phyloP scores from a whole-genome alignment of 2,113 vertebrate species.

The Paradoxurus hermaphroditus region DNA sequence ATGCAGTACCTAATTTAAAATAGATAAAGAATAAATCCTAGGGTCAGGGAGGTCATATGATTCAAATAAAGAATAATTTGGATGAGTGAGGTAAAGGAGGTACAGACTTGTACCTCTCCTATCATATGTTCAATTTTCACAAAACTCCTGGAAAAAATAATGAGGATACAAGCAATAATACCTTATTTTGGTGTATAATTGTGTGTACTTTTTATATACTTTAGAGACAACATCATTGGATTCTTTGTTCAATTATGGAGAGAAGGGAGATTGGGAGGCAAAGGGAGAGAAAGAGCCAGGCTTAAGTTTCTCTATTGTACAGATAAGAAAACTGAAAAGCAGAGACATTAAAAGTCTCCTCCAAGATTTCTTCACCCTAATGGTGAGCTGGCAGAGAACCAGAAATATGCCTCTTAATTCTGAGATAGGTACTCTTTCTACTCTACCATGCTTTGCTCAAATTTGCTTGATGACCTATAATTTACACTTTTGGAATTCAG shows the following conservation, averaged over 20 bases:
- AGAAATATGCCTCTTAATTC: conserved; percentile 22
- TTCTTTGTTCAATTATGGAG: neutral
- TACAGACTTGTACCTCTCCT: neutral
- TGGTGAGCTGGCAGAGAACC: neutral
- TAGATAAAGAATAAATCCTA: neutral
- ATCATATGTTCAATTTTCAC: neutral
- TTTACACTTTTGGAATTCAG: neutral
- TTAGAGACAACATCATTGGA: neutral
- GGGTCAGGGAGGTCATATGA: neutral
- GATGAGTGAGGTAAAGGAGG: neutral
- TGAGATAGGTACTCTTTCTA: neutral
- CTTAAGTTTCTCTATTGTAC: neutral
- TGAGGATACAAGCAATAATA: neutral
- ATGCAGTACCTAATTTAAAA: neutral
- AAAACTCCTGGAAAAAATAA: neutral
- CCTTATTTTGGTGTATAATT: neutral
- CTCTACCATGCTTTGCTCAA: neutral
- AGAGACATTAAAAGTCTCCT: neutral
- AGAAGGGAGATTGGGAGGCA: neutral
- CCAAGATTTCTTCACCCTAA: neutral
- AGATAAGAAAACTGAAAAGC: neutral
- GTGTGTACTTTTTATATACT: neutral
- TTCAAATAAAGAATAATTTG: neutral
- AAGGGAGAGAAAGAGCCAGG: neutral
- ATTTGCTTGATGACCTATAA: conserved; percentile 25